Evolutionary conservation across 2,797 vertebrate species (phyloP), one percentile per base, ranked within the genome.

Genomic region (Geotrypetes seraphini): DNA sequence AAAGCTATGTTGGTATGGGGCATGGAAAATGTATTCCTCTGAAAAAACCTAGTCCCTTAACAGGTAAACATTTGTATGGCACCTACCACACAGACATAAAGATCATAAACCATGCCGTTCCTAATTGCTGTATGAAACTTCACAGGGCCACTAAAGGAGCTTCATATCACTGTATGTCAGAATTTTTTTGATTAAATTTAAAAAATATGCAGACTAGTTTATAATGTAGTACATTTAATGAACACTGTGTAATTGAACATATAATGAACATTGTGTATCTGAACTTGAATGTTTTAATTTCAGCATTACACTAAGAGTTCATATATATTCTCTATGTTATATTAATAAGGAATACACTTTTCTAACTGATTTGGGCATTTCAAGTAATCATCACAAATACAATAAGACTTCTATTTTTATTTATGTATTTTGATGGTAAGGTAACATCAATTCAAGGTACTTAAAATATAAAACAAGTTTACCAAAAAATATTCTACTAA

Each of bases 401-500:
- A 18, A 11, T 30, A 31, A 43, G 21, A 31, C 27, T 48, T 29
- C 36, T 32, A 22, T 57, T 48, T 31, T 16, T 28, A 20, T 36
- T 40, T 43, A n/a, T 2, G 6, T 35, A 22, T 45, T 23, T 46
- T 49, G 22, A 22, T 63, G 35, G 23, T 58, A 53, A 58, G 47
- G 28, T 36, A 43, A 60, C 33, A n/a, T n/a, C 12, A 13, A 23
- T 14, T 10, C 22, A n/a, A n/a, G n/a, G 10, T 26, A 47, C 20
- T 8, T 15, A 49, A 49, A 47, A 48, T 63, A 73, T 44, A 36
- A 55, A 60, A 19, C 48, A 66, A 64, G 65, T 78, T 75, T 48
- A 42, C 28, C 29, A 31, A 15, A 47, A n/a, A 13, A 28, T 23
- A 34, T 47, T 30, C 31, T 36, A 43, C 10, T 41, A 48, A 43